These are phyloP conservation scores for Gila robusta DNA, from an alignment of 2,797 vertebrate genomes.

Conservation along the genomic window DNA sequence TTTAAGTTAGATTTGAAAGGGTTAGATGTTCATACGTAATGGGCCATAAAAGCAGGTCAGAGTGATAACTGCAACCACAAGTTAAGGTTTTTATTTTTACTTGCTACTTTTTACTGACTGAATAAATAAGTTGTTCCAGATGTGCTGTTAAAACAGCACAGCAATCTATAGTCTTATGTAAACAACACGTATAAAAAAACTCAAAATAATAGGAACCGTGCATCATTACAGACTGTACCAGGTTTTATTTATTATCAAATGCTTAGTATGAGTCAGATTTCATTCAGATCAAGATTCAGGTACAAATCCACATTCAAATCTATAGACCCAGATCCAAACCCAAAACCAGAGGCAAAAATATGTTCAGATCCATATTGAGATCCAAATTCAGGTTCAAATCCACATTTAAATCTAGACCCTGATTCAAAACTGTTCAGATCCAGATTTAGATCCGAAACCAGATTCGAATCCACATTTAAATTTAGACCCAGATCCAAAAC, in stretches of 20 bases:
- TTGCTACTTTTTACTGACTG: not conserved
- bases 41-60: conserved; percentile 10
- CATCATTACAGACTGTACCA: not conserved
- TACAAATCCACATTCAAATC: not conserved
- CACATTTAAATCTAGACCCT: not conserved
- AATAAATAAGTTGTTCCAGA: conserved; percentile 1
- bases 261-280: not conserved
- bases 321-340: not conserved
- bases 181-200: not conserved
- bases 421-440: not conserved
- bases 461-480: not conserved
- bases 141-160: not conserved
- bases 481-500: not conserved
- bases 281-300: not conserved
- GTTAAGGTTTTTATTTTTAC: conserved; percentile 4
- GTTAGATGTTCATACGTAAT: conserved; percentile 1
- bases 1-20: not conserved
- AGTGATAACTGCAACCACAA: conserved; percentile 32
- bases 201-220: not conserved
- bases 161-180: not conserved
- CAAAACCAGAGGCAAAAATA: not conserved
- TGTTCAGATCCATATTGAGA: not conserved
- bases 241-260: not conserved
- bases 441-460: not conserved
- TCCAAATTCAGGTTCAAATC: not conserved